Conservation (phyloP, 2,797 vertebrate species). For the Sebastes trivittatus region DNA sequence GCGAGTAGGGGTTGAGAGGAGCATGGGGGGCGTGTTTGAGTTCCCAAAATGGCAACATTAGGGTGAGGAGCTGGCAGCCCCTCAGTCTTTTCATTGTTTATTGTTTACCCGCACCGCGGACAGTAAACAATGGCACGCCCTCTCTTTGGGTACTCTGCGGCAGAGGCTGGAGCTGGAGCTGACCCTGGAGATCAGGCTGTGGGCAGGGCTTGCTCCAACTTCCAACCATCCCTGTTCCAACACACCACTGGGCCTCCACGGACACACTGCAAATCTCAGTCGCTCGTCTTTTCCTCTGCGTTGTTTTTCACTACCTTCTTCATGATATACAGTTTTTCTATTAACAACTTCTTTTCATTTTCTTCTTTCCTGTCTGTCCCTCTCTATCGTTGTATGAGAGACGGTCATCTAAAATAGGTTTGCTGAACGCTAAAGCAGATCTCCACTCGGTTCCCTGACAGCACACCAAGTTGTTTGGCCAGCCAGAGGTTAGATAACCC, state of each 20-base stretch:
- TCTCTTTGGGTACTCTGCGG: conserved; percentile 69
- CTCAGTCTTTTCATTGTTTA: conserved; percentile 85
- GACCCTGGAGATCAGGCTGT: conserved; percentile 49
- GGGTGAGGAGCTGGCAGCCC: conserved; percentile 79
- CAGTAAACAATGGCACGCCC: conserved; percentile 81
- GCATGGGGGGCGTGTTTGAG: conserved; percentile 65
- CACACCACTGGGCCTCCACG: conserved; percentile 28
- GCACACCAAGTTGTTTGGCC: conserved; percentile 54
- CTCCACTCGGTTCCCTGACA: conserved; percentile 23
- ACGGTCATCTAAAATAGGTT: conserved; percentile 56
- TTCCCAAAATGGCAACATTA: conserved; percentile 84
- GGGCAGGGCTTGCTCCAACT: conserved; percentile 42
- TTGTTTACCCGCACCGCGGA: conserved; percentile 81
- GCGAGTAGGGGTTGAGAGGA: conserved; percentile 58
- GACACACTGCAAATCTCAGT: conserved; percentile 55
- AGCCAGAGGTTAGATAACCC: conserved; percentile 59
- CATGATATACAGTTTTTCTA: background rate
- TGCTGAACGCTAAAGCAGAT: conserved; percentile 34
- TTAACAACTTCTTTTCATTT: background rate
- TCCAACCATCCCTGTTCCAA: conserved; percentile 29
- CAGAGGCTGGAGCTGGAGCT: conserved; percentile 55
- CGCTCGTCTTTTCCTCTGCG: conserved; percentile 11
- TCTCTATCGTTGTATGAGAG: conserved; percentile 11
- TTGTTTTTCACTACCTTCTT: conserved; percentile 5
- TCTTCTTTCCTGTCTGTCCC: background rate